phyloP scores from a whole-genome alignment of 2,888 invertebrate species.

The Blastobasis lacticolella region DNA sequence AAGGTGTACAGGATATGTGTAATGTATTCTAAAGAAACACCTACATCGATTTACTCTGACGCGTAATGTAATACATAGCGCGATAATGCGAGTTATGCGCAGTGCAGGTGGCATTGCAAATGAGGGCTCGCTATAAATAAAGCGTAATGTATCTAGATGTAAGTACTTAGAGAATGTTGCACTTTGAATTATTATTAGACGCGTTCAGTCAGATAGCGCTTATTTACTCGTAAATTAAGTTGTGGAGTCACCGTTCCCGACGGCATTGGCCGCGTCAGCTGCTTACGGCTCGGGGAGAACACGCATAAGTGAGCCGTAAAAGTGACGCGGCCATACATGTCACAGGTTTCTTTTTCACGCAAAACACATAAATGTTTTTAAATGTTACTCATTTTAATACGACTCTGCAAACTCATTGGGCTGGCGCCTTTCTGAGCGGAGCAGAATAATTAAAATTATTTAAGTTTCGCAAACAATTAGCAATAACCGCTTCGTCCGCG shows the following conservation, averaged over 20 bases:
- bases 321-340: too few species aligned
- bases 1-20: too few species aligned
- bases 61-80: too few species aligned
- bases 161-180: neutral
- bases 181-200: neutral
- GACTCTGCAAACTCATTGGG: constrained; percentile 18
- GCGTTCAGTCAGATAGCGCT: neutral
- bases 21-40: too few species aligned
- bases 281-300: too few species aligned
- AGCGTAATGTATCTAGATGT: neutral
- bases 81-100: neutral
- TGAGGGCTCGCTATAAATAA: neutral
- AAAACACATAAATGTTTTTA: constrained; percentile 20
- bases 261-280: too few species aligned
- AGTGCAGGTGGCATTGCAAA: neutral
- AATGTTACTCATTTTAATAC: constrained; percentile 5
- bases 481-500: constrained; percentile 32
- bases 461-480: constrained; percentile 41
- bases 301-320: too few species aligned
- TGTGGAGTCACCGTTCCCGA: neutral
- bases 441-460: constrained; percentile 15
- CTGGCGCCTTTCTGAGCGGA: constrained; percentile 3
- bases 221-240: neutral
- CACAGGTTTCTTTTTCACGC: constrained; percentile 15
- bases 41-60: too few species aligned